Base-by-base conservation (phyloP, 1,140 invertebrate genomes). In the Drusus annulatus region DNA sequence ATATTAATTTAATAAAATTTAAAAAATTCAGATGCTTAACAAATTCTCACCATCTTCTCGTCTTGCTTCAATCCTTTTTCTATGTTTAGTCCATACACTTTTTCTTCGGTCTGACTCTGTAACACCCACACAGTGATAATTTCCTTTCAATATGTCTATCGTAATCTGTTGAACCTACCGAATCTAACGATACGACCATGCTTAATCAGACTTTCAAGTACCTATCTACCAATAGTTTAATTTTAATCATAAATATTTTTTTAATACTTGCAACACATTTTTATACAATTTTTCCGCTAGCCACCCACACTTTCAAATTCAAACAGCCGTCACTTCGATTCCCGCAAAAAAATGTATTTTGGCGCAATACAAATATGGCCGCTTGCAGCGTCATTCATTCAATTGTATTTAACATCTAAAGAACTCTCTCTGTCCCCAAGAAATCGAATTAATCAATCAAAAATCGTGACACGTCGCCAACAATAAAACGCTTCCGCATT, bases 381-480 rank as follows among this genome's bases (percentile, higher is more conserved):
- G 56, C 56, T 50, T 76, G 74, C 68, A 23, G n/a, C 31, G 50
- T 23, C 68, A 54, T 71, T 54, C 68, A 71, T 62, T 50, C 74
- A 62, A 76, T 76, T 76, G 74, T 63, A 76, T 76, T 63, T 60
- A 76, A 63, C 23, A 28, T 60, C 36, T 76, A 76, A 76, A 76
- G 74, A 76, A 76, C 71, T 74, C 36, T 8, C 4, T 71, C 69
- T 50, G 50, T 25, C 74, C 28, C 52, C 15, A 28, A 74, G 74
- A 45, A 17, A 50, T 51, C 74, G 74, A 21, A 58, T 76, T 76
- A 51, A 76, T 76, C 74, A 76, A 76, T 76, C 74, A 76, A 31
- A 45, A 50, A 62, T 63, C 5, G 23, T 63, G 74, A 76, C 74
- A 52, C 31, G 13, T 50, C 52, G 13, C 21, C 28, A 58, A 75